These are phyloP conservation scores for Caenorhabditis angaria DNA, from an alignment of 2,888 invertebrate genomes.

Conservation along the genomic window DNA sequence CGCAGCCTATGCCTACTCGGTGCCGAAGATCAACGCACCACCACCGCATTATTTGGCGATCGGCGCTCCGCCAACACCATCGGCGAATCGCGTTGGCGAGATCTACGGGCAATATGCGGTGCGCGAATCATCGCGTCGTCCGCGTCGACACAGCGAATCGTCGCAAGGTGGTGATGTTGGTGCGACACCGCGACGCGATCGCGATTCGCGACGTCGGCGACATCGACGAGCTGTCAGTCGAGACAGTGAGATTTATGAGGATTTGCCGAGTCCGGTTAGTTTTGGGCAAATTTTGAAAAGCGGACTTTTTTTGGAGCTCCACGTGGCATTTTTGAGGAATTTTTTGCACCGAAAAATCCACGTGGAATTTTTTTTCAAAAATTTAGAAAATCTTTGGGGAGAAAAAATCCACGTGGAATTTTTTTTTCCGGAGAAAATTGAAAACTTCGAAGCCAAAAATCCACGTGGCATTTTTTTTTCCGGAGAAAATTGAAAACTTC, in stretches of 20 bases:
- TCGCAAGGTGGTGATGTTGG: constrained; percentile 10
- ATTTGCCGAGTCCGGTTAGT: constrained; percentile 45
- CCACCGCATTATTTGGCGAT: constrained; percentile 58
- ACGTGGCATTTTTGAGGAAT: too few species aligned
- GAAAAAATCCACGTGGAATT: too few species aligned
- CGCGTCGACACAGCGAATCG: constrained; percentile 36
- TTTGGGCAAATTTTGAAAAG: background rate
- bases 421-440: too few species aligned
- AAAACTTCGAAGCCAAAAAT: too few species aligned
- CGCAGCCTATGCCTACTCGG: constrained; percentile 51
- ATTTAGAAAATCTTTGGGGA: too few species aligned
- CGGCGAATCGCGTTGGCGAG: constrained; percentile 2
- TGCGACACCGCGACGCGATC: constrained; percentile 28
- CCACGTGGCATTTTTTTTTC: too few species aligned
- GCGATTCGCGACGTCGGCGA: constrained; percentile 31
- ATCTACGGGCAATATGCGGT: constrained; percentile 34
- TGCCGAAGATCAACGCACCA: constrained; percentile 46
- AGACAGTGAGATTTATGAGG: constrained; percentile 55
- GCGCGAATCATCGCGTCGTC: constrained; percentile 24
- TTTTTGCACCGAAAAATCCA: too few species aligned
- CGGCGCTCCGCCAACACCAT: constrained; percentile 36
- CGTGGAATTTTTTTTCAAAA: too few species aligned
- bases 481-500: too few species aligned
- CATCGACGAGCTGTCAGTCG: constrained; percentile 31
- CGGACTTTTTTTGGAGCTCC: background rate